phyloP scores from a whole-genome alignment of 2,888 invertebrate genomes.

The Rhodophaea formosa region DNA sequence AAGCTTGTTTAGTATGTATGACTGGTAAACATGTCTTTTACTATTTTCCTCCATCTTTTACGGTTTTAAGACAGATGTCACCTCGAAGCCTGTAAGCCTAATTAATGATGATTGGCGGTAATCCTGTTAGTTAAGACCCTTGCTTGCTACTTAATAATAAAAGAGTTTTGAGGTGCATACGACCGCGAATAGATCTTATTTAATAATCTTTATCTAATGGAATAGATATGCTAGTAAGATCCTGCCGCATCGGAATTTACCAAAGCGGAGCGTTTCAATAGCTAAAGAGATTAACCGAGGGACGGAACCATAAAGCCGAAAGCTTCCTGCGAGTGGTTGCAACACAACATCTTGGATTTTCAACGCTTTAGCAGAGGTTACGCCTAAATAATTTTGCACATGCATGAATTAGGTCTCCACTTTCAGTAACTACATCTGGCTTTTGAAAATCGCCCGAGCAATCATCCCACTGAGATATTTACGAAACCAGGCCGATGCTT shows the following conservation, averaged over 20 bases:
- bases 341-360: background rate
- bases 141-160: too few relatives aligned
- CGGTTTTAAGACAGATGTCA: too few relatives aligned
- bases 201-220: too few relatives aligned
- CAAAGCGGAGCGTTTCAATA: background rate
- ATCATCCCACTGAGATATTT: conserved; percentile 28
- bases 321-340: background rate
- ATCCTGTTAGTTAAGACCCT: too few relatives aligned
- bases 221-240: too few relatives aligned
- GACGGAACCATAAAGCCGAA: background rate
- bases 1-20: too few relatives aligned
- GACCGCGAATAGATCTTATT: too few relatives aligned
- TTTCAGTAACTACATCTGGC: background rate
- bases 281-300: background rate
- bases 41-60: too few relatives aligned
- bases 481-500: conserved; percentile 54
- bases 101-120: too few relatives aligned
- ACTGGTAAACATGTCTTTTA: too few relatives aligned
- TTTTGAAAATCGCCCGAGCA: background rate
- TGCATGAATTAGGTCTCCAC: background rate
- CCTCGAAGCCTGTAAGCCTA: too few relatives aligned
- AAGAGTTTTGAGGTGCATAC: too few relatives aligned
- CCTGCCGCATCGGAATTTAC: background rate
- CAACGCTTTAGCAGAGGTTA: background rate
- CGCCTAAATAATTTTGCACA: background rate